A percentile compares a stretch with the other conserved stretches of the same genome.
Evolutionary conservation across 2,888 invertebrate genomes (phyloP).

Genomic region (Cordilura impudica): DNA sequence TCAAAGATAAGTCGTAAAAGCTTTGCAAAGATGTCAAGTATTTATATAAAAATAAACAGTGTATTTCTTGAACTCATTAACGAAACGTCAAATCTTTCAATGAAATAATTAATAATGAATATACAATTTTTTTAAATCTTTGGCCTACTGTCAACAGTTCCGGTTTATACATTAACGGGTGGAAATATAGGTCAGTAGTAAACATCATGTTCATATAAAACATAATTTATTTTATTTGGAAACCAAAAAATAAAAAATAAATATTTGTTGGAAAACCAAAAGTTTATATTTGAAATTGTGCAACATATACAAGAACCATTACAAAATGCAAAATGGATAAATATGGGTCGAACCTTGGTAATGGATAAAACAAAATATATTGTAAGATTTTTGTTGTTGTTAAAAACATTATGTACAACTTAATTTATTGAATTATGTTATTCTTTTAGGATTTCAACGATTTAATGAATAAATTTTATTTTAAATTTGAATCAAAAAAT

Average conservation of each 20-base stretch:
- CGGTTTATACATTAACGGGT: background rate
- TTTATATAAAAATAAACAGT: background rate
- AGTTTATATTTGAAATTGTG: constrained; percentile 65
- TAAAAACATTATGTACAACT: background rate
- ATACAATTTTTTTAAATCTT: background rate
- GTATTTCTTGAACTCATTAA: background rate
- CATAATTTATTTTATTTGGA: background rate
- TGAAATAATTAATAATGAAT: background rate
- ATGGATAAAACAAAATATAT: constrained; percentile 49
- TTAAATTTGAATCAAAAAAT: background rate
- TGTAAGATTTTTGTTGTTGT: background rate
- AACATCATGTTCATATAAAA: background rate
- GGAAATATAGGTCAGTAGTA: constrained; percentile 8
- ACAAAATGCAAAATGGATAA: constrained; percentile 61
- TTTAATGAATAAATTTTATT: constrained; percentile 21
- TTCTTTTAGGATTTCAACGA: constrained; percentile 33
- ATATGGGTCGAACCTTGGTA: constrained; percentile 60
- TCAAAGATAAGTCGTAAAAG: background rate
- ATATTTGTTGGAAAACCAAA: constrained; percentile 67
- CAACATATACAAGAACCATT: constrained; percentile 65
- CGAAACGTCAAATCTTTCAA: background rate
- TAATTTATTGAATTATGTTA: too few species aligned
- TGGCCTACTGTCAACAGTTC: background rate
- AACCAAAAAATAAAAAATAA: constrained; percentile 58
- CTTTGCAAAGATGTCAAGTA: background rate